Percentiles rank a stretch among this genome's conserved stretches.
Evolutionary conservation across 2,888 invertebrate genomes (phyloP).

Genomic region (Dorcus hopei): DNA sequence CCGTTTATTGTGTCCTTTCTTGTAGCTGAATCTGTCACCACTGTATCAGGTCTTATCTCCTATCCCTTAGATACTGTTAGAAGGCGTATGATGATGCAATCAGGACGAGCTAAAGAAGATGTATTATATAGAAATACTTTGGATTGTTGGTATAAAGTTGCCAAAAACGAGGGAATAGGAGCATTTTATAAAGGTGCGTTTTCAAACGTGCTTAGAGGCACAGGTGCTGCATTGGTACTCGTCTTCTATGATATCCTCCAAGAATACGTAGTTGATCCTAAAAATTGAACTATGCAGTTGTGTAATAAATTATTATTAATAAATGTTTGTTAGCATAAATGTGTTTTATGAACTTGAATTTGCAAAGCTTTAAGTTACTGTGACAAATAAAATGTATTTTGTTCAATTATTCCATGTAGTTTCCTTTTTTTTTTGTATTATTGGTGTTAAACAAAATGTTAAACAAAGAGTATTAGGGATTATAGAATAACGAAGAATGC

Average conservation of each 20-base stretch:
- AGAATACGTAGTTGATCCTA: neutral
- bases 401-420: too few relatives aligned
- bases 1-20: conserved; percentile 90
- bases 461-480: too few relatives aligned
- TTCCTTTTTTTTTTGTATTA: too few relatives aligned
- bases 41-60: conserved; percentile 88
- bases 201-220: conserved; percentile 91
- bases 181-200: conserved; percentile 98
- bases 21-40: conserved; percentile 85
- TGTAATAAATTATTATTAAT: too few relatives aligned
- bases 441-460: too few relatives aligned
- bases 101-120: conserved; percentile 77
- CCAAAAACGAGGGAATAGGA: conserved; percentile 72
- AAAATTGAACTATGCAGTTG: too few relatives aligned
- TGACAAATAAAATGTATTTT: too few relatives aligned
- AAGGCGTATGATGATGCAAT: conserved; percentile 99
- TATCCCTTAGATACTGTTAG: conserved; percentile 96
- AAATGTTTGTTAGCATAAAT: too few relatives aligned
- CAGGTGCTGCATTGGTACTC: conserved; percentile 90
- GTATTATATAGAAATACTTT: conserved; percentile 86
- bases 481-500: neutral
- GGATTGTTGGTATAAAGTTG: conserved; percentile 88
- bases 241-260: conserved; percentile 71
- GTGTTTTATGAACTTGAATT: too few relatives aligned
- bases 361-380: too few relatives aligned